Evolutionary conservation across 2,113 vertebrate species (phyloP).

Genomic region (Acanthochromis polyacanthus): DNA sequence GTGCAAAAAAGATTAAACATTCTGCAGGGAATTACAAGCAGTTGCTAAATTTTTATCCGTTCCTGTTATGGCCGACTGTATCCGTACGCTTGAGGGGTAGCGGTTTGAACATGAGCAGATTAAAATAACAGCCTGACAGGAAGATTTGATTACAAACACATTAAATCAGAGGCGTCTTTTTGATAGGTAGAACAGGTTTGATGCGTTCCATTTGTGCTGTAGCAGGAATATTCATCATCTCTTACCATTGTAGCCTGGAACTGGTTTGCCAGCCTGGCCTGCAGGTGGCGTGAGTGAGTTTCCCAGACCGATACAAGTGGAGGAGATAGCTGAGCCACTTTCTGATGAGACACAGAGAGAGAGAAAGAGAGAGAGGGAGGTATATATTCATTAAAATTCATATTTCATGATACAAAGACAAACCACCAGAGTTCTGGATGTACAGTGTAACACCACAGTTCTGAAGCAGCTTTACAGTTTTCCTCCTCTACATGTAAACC

Average conservation of each 20-base stretch:
- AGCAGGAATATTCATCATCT: background rate
- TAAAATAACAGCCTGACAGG: too few relatives aligned
- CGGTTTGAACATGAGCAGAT: background rate
- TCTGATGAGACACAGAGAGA: conserved; percentile 79
- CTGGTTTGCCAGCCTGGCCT: conserved; percentile 93
- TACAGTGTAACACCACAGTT: background rate
- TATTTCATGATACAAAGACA: background rate
- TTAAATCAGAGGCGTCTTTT: too few relatives aligned
- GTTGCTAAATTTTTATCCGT: background rate
- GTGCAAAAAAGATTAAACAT: conserved; percentile 2
- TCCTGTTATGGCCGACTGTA: background rate
- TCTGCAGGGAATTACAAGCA: conserved; percentile 19
- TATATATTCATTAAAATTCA: background rate
- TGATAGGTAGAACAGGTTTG: background rate
- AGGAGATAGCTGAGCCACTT: conserved; percentile 94
- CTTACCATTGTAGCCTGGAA: conserved; percentile 96
- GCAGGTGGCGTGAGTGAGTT: conserved; percentile 90
- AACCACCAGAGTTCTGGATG: background rate
- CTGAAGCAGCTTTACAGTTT: background rate
- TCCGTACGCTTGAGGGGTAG: background rate
- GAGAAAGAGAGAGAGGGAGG: background rate
- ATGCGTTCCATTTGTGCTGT: background rate
- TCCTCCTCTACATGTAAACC: background rate
- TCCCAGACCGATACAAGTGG: conserved; percentile 92
- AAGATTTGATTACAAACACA: too few relatives aligned